phyloP scores from a whole-genome alignment of 2,797 vertebrate species.

The Myioborus miniatus region DNA sequence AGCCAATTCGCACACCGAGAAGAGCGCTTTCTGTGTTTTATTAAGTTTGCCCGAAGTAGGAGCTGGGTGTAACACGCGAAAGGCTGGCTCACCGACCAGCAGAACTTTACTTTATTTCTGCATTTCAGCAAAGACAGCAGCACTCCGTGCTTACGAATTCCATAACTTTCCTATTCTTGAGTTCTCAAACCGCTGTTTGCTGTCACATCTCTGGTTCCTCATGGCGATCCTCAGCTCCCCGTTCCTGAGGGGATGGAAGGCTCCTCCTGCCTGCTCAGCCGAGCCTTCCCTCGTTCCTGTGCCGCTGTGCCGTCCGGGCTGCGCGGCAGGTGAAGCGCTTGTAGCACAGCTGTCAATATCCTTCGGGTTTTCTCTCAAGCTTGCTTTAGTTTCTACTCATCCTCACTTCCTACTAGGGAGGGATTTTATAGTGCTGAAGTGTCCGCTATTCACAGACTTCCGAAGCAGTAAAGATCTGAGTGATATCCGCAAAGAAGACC shows the following conservation, averaged over 20 bases:
- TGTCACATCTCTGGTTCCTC: neutral
- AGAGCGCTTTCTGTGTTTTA: neutral
- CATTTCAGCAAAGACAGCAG: neutral
- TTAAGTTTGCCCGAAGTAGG: fast-evolving
- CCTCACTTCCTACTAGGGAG: neutral
- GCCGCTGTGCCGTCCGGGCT: fast-evolving
- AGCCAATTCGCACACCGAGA: fast-evolving
- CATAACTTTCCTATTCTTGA: fast-evolving
- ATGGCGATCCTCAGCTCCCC: neutral
- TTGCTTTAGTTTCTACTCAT: neutral
- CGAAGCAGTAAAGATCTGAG: neutral
- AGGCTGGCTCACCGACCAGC: neutral
- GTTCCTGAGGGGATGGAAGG: neutral
- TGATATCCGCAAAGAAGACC: neutral
- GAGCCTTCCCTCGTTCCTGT: fast-evolving
- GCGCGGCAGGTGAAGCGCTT: no score
- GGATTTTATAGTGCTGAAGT: neutral
- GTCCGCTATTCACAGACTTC: neutral
- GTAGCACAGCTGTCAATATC: fast-evolving
- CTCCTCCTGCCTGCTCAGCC: fast-evolving
- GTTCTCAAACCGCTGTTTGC: no score
- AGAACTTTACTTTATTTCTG: fast-evolving
- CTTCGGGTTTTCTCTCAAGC: fast-evolving
- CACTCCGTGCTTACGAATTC: fast-evolving
- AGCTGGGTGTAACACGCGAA: fast-evolving